phyloP scores from a whole-genome alignment of 1,140 invertebrate genomes.

The Drosophila navojoa region DNA sequence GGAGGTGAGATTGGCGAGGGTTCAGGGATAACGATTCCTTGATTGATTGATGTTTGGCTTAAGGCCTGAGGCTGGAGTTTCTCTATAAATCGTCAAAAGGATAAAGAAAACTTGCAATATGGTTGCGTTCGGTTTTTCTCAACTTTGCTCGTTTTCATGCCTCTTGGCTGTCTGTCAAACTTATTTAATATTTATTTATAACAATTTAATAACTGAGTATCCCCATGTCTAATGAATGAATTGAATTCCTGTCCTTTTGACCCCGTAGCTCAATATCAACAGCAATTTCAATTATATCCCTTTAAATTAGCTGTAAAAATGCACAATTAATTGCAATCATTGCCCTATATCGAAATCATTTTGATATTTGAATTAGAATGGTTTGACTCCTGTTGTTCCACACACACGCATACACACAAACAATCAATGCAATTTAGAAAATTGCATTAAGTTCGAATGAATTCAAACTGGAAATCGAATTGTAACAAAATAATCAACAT shows the following conservation, averaged over 20 bases:
- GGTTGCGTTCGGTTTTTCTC: constrained; percentile 35
- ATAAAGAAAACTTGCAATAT: constrained; percentile 74
- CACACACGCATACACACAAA: constrained; percentile 9
- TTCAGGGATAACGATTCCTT: constrained; percentile 26
- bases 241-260: constrained; percentile 25
- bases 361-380: constrained; percentile 33
- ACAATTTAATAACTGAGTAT: constrained; percentile 61
- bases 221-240: constrained; percentile 37
- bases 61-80: constrained; percentile 56
- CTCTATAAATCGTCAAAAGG: constrained; percentile 46
- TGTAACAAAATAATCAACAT: constrained; percentile 31
- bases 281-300: constrained; percentile 61
- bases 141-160: constrained; percentile 56
- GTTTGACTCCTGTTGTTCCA: constrained; percentile 15
- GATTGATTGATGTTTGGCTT: constrained; percentile 80
- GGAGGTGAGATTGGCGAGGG: no score
- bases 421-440: constrained; percentile 75
- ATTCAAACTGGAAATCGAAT: constrained; percentile 62
- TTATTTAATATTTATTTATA: constrained; percentile 56
- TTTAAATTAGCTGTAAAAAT: constrained; percentile 70
- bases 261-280: neutral
- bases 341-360: constrained; percentile 47
- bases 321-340: constrained; percentile 52
- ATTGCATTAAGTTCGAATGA: constrained; percentile 67
- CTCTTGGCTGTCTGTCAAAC: constrained; percentile 53